Evolutionary conservation across 2,888 invertebrate species (phyloP), one percentile per base, ranked within the genome.

Genomic region (Luperina testacea): DNA sequence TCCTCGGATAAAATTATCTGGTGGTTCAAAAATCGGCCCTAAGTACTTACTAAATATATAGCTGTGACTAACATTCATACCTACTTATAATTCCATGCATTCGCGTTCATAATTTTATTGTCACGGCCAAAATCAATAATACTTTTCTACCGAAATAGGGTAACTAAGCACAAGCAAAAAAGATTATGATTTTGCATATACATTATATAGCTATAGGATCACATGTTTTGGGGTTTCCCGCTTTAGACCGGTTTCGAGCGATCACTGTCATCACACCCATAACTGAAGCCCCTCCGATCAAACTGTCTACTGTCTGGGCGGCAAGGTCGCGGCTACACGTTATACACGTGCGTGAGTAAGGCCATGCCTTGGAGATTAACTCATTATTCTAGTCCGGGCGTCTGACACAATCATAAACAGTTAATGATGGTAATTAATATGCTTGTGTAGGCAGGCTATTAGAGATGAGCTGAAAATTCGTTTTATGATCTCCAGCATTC

Each of bases 261-360:
- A n/a, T 13, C 42, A 42, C 32, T 20, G 45, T 32, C 32, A 24
- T 13, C 32, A 38, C 17, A 42, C 27, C 20, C 13, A 6, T n/a
- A 48, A 38, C 38, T 57, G 75, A 80, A 80, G 81, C 81, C 68
- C 81, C 61, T 42, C 7, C 13, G 17, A 27, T 2, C 6, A 5
- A 27, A 45, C 24, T 27, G 45, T 69, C 9, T 53, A 38, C 32
- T 42, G 48, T 53, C 59, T 64, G n/a, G 3, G 24, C 32, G 24
- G 3, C 77, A 65, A 81, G 76, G 82, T 67, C 82, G 17, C n/a
- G 38, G 4, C 24, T 53, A 17, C 42, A 59, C 32, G 24, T 20
- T n/a, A 75, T n/a, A 75, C 51, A 48, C 53, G 61, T 59, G 77
- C 57, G 67, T 53, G 13, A 20, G n/a, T 13, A 13, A 27, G 53